phyloP scores from a whole-genome alignment of 2,888 invertebrate genomes.

The Keiferia lycopersicella region DNA sequence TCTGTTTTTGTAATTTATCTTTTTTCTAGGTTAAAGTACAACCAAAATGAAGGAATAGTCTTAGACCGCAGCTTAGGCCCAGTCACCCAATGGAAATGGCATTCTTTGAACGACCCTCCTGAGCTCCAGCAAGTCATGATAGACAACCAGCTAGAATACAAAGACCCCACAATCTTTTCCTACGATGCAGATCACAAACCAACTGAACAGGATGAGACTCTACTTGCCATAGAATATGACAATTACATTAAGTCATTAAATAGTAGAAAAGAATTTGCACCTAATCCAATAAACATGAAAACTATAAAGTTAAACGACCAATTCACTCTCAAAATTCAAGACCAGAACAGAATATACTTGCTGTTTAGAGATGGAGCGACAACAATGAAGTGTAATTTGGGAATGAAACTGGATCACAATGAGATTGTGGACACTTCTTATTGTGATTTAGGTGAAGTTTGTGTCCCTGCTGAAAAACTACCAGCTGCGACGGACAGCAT shows the following conservation, averaged over 20 bases:
- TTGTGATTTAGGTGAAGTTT: conserved; percentile 44
- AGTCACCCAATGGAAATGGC: conserved; percentile 74
- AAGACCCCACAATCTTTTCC: conserved; percentile 57
- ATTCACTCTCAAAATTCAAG: conserved; percentile 67
- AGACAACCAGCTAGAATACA: conserved; percentile 66
- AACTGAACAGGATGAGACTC: too few relatives aligned
- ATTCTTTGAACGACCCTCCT: conserved; percentile 68
- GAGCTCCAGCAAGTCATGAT: conserved; percentile 73
- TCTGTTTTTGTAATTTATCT: background rate
- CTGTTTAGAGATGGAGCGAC: conserved; percentile 66
- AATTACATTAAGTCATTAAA: background rate
- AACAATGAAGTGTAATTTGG: conserved; percentile 67
- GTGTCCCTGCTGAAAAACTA: conserved; percentile 34
- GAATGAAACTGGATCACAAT: conserved; percentile 76
- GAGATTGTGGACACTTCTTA: conserved; percentile 71
- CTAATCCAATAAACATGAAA: conserved; percentile 68
- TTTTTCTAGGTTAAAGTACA: conserved; percentile 68
- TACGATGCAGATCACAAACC: conserved; percentile 37
- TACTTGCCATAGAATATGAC: background rate
- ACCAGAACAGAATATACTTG: conserved; percentile 68
- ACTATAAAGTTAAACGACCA: conserved; percentile 72
- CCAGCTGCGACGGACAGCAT: conserved; percentile 64
- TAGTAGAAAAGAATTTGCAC: background rate
- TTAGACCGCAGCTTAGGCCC: conserved; percentile 67
- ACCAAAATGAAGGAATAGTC: conserved; percentile 72